Percentiles rank a stretch among this genome's conserved stretches.
Evolutionary conservation across 2,797 vertebrate species (phyloP).

Genomic region (Pantherophis alleghaniensis): DNA sequence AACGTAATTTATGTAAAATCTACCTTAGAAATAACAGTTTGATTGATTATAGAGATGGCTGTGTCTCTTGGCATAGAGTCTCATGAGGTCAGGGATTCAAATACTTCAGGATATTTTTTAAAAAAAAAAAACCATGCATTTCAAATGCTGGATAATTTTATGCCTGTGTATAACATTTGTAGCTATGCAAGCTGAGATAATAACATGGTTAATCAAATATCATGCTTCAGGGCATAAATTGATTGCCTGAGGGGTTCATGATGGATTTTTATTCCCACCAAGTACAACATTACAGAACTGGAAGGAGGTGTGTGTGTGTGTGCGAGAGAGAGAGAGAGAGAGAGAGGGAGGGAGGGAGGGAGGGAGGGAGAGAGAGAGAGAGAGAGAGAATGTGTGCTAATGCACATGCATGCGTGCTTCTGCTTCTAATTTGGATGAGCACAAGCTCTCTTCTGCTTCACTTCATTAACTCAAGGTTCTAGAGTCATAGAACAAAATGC

Average conservation of each 20-base stretch:
- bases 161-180: constrained; percentile 56
- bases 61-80: constrained; percentile 5
- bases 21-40: constrained; percentile 32
- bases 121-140: constrained; percentile 22
- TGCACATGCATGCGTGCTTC: neutral
- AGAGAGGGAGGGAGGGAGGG: too few relatives aligned
- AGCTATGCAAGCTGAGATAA: constrained; percentile 54
- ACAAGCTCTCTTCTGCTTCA: constrained; percentile 2
- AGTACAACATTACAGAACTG: constrained; percentile 54
- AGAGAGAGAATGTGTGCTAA: neutral
- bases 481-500: neutral
- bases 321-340: too few relatives aligned
- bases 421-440: constrained; percentile 38
- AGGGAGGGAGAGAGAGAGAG: too few relatives aligned
- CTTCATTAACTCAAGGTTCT: constrained; percentile 12
- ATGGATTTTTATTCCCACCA: constrained; percentile 45
- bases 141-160: constrained; percentile 54
- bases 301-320: neutral
- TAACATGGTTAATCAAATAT: constrained; percentile 41
- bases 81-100: constrained; percentile 33
- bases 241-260: constrained; percentile 52
- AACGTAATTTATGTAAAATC: neutral
- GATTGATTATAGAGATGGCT: neutral
- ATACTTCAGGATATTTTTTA: constrained; percentile 14
- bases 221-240: constrained; percentile 33